A percentile compares a stretch with the other conserved stretches of the same genome.
Conservation (phyloP, 2,797 vertebrate species). For the Pseudochirops cupreus region DNA sequence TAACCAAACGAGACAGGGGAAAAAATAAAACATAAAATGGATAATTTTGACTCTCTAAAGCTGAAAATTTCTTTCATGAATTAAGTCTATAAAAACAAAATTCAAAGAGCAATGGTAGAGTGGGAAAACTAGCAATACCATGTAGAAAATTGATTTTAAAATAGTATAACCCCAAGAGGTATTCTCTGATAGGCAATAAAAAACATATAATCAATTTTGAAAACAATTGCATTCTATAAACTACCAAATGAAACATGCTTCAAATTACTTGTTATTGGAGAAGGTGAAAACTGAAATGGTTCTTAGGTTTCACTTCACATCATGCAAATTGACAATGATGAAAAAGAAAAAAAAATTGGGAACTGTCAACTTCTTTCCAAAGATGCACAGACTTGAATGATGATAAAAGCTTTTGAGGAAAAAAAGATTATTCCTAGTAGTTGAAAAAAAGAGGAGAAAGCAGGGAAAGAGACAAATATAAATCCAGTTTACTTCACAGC, state of each 20-base stretch:
- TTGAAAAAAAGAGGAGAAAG: neutral
- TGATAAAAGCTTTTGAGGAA: neutral
- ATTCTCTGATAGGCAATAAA: neutral
- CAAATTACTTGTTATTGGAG: neutral
- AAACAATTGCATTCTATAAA: neutral
- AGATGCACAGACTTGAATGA: neutral
- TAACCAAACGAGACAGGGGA: neutral
- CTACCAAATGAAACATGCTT: neutral
- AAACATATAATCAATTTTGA: neutral
- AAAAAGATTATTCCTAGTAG: neutral
- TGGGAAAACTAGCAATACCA: neutral
- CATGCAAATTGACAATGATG: neutral
- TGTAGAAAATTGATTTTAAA: neutral
- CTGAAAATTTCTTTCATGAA: neutral
- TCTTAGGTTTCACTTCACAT: neutral
- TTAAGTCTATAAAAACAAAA: neutral
- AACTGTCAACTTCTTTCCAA: neutral
- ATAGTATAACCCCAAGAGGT: neutral
- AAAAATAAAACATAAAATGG: neutral
- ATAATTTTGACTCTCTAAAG: neutral
- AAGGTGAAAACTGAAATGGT: neutral
- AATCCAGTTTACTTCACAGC: neutral
- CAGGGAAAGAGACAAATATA: neutral
- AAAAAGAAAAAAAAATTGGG: neutral
- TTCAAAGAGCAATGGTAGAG: neutral